These are phyloP conservation scores for Amphibalanus amphitrite DNA, from an alignment of 1,140 invertebrate genomes.

Conservation along the genomic window DNA sequence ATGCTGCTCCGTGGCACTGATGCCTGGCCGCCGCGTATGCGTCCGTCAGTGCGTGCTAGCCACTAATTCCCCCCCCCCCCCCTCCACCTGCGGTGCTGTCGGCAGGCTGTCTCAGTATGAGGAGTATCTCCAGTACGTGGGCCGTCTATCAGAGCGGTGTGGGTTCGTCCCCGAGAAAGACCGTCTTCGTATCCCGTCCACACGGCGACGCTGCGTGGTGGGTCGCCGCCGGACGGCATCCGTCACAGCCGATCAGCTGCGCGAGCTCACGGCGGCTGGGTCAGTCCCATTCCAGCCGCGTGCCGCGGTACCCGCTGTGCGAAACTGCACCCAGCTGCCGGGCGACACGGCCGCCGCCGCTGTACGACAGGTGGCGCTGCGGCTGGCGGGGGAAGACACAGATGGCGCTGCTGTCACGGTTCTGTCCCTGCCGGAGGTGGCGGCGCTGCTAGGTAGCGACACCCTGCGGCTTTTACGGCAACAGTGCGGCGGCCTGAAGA, in stretches of 20 bases:
- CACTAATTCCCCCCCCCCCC: too few species aligned
- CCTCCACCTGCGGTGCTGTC: neutral
- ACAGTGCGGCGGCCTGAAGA: slow-evolving; percentile 85
- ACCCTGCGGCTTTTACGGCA: slow-evolving; percentile 54
- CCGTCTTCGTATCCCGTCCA: slow-evolving; percentile 84
- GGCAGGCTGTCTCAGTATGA: slow-evolving; percentile 48
- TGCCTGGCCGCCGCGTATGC: too few species aligned
- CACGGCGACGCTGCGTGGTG: slow-evolving; percentile 71
- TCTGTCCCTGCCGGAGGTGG: slow-evolving; percentile 35
- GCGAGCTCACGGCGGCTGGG: slow-evolving; percentile 19
- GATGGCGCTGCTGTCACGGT: slow-evolving; percentile 26
- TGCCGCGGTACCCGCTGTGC: slow-evolving; percentile 44
- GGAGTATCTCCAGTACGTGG: slow-evolving; percentile 64
- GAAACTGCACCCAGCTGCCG: slow-evolving; percentile 67
- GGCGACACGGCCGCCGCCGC: slow-evolving; percentile 40
- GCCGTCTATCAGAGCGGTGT: slow-evolving; percentile 46
- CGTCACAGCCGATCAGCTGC: neutral
- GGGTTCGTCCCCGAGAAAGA: slow-evolving; percentile 61
- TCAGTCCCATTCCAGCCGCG: slow-evolving; percentile 41
- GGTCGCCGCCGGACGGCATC: slow-evolving; percentile 33
- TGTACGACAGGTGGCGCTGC: slow-evolving; percentile 43
- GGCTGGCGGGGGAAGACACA: slow-evolving; percentile 31
- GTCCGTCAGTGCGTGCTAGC: too few species aligned
- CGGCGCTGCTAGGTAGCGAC: slow-evolving; percentile 23
- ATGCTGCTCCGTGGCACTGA: too few species aligned